Base-by-base conservation (phyloP, 2,113 vertebrate species). In the Brienomyrus longianalis region DNA sequence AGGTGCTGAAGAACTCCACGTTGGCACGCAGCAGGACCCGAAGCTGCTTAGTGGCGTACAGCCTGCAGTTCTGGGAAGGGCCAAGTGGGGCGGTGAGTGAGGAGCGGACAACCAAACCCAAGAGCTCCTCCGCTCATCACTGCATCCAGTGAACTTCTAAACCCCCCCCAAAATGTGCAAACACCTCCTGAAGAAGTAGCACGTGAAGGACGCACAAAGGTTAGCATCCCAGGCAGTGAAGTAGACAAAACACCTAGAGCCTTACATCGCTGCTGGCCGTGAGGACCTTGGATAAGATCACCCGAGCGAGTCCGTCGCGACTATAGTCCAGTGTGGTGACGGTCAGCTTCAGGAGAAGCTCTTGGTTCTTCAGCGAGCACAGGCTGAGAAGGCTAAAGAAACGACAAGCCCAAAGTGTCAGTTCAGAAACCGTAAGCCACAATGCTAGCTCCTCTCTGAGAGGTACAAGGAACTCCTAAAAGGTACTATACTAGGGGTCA, bases 1-100 rank as follows among this genome's bases (percentile, higher is more conserved):
- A 97, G 90, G 96, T 97, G 91, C 97, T 97, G 95, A 97, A 97
- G 94, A 97, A 97, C 91, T 97, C 97, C 17, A 97, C 97, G 45
- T 97, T 97, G 9, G 97, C 97, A 91, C 97, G 95, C 91, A 97
- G 91, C 88, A 97, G 94, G 59, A 97, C 97, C 74, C 97, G 10
- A 70, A 97, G 94, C 89, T 97, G 97, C 94, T 97, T 97, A 90
- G 97, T 97, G 90, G 97, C 97, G 11, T 97, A 97, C 39, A 97
- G 86, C 35, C 97, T 95, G 92, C 97, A 97, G 92, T 94, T 97
- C 97, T 97, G 90, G 6, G 7, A 70, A 74, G 10, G 27, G 23
- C 87, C 48, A 27, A 17, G 74, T 6, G 77, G 31, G 9, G n/a
- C 11, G 0, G 56, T 17, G 90, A 90, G 86, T 0, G 21, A 47